Conservation (phyloP, 2,113 vertebrate species). For the Hylia prasina region DNA sequence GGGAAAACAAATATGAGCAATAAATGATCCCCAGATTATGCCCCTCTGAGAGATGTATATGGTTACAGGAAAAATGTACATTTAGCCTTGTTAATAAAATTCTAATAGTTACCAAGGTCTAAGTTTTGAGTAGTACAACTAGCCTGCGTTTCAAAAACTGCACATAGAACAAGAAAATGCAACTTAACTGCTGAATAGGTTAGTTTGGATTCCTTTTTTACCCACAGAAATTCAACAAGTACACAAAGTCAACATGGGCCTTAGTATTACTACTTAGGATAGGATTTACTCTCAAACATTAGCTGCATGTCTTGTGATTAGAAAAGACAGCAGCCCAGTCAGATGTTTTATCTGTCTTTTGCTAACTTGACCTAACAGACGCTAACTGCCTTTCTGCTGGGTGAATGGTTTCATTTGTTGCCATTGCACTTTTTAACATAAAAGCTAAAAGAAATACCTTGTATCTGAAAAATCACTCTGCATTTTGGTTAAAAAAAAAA, state of each 20-base stretch:
- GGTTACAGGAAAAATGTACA: conserved; percentile 32
- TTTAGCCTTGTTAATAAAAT: neutral
- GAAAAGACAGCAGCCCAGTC: neutral
- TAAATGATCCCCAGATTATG: conserved; percentile 23
- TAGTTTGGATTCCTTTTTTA: neutral
- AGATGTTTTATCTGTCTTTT: neutral
- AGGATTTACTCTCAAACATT: neutral
- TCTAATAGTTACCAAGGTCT: neutral
- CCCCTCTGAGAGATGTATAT: conserved; percentile 35
- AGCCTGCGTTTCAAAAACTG: neutral
- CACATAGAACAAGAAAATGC: neutral
- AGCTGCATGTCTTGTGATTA: neutral
- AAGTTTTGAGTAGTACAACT: conserved; percentile 7
- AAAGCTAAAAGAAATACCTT: neutral
- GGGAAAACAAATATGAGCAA: conserved; percentile 52
- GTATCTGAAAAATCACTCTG: neutral
- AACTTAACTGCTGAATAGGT: neutral
- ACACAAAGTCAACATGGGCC: neutral
- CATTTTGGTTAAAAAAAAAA: neutral
- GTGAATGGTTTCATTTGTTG: neutral
- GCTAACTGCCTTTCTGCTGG: neutral
- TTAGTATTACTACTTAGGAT: neutral
- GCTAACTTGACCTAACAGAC: neutral
- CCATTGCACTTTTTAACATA: neutral
- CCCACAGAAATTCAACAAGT: neutral